Evolutionary conservation across 2,113 vertebrate genomes (phyloP).

Genomic region (Mystacornis crossleyi): DNA sequence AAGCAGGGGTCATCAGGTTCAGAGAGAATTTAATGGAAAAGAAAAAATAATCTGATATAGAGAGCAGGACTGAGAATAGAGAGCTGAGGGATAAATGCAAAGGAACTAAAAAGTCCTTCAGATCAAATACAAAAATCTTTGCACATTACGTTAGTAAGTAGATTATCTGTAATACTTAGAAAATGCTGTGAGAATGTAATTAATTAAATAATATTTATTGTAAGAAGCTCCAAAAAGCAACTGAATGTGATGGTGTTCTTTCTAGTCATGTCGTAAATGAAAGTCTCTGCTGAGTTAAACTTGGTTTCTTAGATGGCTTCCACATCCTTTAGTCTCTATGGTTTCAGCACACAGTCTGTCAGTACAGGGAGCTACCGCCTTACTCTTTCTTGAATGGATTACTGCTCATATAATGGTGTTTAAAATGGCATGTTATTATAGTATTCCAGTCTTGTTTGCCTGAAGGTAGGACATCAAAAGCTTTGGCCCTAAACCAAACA

Average conservation of each 20-base stretch:
- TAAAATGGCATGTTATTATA: background rate
- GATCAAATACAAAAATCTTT: background rate
- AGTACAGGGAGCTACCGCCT: background rate
- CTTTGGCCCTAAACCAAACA: background rate
- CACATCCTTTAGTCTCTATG: background rate
- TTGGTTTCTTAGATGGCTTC: background rate
- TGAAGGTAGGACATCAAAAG: background rate
- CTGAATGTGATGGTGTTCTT: background rate
- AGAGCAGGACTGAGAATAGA: background rate
- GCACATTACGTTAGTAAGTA: background rate
- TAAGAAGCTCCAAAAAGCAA: background rate
- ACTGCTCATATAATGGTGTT: background rate
- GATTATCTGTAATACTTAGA: background rate
- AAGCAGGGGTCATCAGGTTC: background rate
- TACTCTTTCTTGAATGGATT: background rate
- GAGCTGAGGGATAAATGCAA: background rate
- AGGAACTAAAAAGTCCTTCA: background rate
- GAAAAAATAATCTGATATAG: background rate
- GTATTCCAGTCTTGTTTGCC: background rate
- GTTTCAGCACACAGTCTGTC: background rate
- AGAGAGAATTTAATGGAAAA: background rate
- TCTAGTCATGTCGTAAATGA: background rate
- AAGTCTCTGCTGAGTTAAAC: background rate
- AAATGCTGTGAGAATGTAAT: background rate
- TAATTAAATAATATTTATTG: background rate